These are phyloP conservation scores for Pelochelys cantorii DNA, from an alignment of 2,797 vertebrate species.

Conservation along the genomic window DNA sequence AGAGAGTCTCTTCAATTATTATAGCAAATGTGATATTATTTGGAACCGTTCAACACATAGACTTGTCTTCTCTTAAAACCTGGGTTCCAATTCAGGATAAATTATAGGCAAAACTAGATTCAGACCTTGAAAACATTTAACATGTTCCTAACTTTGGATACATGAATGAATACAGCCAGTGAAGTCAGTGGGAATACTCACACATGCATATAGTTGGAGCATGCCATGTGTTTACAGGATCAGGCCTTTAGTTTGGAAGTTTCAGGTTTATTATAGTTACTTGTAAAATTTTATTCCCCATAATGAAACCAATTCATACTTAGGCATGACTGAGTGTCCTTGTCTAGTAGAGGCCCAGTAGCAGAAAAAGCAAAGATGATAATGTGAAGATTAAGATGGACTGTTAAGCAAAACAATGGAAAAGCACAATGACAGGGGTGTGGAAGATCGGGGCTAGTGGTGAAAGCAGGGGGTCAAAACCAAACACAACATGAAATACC, in stretches of 20 bases:
- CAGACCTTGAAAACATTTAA: neutral
- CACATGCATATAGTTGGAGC: neutral
- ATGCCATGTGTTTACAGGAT: neutral
- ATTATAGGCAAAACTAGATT: neutral
- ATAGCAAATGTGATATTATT: neutral
- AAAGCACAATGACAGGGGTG: neutral
- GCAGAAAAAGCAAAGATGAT: neutral
- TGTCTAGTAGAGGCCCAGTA: neutral
- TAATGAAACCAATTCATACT: neutral
- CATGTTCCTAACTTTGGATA: neutral
- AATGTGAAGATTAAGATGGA: neutral
- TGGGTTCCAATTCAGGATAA: neutral
- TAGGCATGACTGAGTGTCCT: neutral
- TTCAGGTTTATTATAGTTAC: neutral
- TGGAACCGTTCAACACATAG: neutral
- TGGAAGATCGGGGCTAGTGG: neutral
- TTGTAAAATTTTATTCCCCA: neutral
- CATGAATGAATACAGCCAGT: accelerated
- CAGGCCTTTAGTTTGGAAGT: neutral
- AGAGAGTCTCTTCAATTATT: neutral
- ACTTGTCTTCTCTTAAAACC: neutral
- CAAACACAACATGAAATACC: neutral
- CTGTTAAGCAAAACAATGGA: neutral
- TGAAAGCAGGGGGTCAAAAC: neutral
- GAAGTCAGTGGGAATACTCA: neutral